Base-by-base conservation (phyloP, 2,797 vertebrate genomes). In the Sparus aurata region DNA sequence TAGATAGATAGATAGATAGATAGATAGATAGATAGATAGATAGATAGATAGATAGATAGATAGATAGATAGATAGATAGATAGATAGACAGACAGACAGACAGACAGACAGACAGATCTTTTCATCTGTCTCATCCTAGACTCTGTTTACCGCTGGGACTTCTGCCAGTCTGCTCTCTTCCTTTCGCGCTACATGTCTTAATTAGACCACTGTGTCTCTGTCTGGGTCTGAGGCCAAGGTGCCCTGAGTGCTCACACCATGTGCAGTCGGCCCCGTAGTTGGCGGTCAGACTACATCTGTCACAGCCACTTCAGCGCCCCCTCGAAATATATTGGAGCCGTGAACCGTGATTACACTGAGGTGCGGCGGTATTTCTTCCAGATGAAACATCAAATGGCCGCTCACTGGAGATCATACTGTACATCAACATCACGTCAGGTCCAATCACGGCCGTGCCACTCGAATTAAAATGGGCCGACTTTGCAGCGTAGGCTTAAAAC, bases 131-230 rank as follows among this genome's bases (percentile, higher is more conserved):
- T 84, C 23, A 46, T 74, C 46, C 41, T 55, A 16, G 53, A 68
- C 76, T 46, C 8, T 73, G 77, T 79, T 85, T 77, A 87, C 83
- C 47, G 34, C 30, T 41, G 85, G 85, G 90, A 90, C 50, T 34
- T 62, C 43, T 75, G 73, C 75, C 85, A 80, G 84, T 73, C 69
- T 62, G 57, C 69, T 78, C 74, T 77, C 75, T 73, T 79, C 66
- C 77, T 63, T 63, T 75, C 25, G 69, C 68, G 55, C 82, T 66
- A 85, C 82, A 83, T 66, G 75, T 91, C 84, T 82, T 91, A 85
- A 91, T 93, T 93, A 85, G 77, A 88, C 68, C 78, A 63, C 73
- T 85, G 77, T 83, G 84, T 89, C 87, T 89, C 80, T 87, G 87
- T 92, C 89, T 79, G 80, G 30, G 59, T 84, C 81, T 41, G 75